These are phyloP conservation scores for Pimephales promelas DNA, from an alignment of 2,113 vertebrate genomes.

Conservation along the genomic window DNA sequence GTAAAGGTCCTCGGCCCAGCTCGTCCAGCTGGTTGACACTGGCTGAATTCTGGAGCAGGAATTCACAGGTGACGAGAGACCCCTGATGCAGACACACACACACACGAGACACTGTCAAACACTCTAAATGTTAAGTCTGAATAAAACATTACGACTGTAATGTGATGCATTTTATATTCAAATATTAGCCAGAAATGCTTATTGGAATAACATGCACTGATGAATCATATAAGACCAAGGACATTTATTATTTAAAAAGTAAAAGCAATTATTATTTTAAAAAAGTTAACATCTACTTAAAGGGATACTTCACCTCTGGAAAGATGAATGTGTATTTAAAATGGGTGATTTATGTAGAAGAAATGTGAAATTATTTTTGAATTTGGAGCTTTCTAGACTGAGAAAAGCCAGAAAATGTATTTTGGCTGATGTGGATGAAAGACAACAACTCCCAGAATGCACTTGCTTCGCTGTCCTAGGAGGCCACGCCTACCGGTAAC, in stretches of 20 bases:
- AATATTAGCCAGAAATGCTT: background rate
- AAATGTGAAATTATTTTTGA: too few species aligned
- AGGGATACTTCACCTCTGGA: too few species aligned
- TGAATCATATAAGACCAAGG: background rate
- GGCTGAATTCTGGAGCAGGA: slow-evolving; percentile 95
- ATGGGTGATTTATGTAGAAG: too few species aligned
- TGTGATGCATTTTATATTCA: background rate
- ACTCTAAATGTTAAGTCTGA: too few species aligned
- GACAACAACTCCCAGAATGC: too few species aligned
- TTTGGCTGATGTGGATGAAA: too few species aligned
- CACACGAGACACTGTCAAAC: background rate
- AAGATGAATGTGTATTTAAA: too few species aligned
- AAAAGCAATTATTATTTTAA: background rate
- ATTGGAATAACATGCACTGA: background rate
- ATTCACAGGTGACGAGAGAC: slow-evolving; percentile 94
- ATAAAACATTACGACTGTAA: background rate
- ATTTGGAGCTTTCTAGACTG: too few species aligned
- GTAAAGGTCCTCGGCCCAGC: slow-evolving; percentile 89
- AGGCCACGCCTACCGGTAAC: too few species aligned
- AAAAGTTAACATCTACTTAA: background rate
- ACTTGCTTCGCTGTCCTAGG: too few species aligned
- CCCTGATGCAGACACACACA: slow-evolving; percentile 72
- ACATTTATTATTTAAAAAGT: background rate
- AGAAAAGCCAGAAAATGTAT: too few species aligned
- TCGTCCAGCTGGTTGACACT: slow-evolving; percentile 93